Base-by-base conservation (phyloP, 2,888 invertebrate genomes). In the Caenorhabditis virilis region DNA sequence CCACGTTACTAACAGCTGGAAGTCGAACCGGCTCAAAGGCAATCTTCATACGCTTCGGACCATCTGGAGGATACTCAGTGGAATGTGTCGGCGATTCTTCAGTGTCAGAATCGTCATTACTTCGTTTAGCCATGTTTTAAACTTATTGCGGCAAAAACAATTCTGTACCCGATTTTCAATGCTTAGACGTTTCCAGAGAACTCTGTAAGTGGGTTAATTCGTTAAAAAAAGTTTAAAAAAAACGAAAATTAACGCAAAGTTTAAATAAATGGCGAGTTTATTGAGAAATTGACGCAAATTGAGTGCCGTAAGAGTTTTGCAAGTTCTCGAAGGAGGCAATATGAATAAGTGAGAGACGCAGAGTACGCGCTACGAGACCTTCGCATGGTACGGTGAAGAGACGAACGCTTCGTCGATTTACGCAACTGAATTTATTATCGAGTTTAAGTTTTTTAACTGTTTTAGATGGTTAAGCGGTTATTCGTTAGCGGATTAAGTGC, bases 1-100 rank as follows among this genome's bases (percentile, higher is more conserved):
- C 81, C 67, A 78, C 79, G 51, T 72, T 72, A 22, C 61, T 45
- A 13, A 80, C 71, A 7, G 78, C 69, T 15, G 71, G 70, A 22
- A 82, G 60, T 22, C 79, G 65, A 20, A 82, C 69, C 6, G 82
- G 70, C 47, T 82, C 82, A 41, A 82, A 82, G 11, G 57, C 69
- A 26, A 80, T 61, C 33, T 68, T 49, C 23, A 66, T 43, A 41
- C 53, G 49, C 22, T 72, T 70, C 30, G 76, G 75, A 11, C 63
- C 50, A 9, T 45, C 45, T n/a, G n/a, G n/a, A n/a, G n/a, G n/a
- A 15, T 58, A 66, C 20, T 56, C 67, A 20, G 11, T 30, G 7
- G 22, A 22, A 23, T 45, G 39, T 15, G 22, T 46, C 3, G 54
- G 18, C 22, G 18, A 45, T 16, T 50, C 46, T 13, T 55, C 55